Conservation (phyloP, 2,113 vertebrate species). For the Trinectes maculatus region DNA sequence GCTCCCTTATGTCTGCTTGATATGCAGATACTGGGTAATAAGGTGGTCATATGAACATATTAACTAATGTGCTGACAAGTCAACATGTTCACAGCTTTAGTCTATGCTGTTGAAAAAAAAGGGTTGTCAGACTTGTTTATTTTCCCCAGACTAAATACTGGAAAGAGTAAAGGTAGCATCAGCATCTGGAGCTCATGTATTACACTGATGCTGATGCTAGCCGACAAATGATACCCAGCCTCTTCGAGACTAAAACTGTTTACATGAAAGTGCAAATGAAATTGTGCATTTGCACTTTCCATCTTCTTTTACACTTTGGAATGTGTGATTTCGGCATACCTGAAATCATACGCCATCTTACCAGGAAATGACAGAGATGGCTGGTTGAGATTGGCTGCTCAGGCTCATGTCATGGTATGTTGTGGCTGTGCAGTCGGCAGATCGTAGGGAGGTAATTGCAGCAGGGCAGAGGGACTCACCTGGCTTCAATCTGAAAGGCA, state of each 20-base stretch:
- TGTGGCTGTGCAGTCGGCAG: conserved; percentile 69
- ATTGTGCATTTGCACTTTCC: conserved; percentile 1
- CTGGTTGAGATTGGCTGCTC: conserved; percentile 72
- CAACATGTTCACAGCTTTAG: no score
- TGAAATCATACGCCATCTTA: conserved; percentile 74
- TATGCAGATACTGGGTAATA: no score
- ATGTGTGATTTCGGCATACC: conserved; percentile 74
- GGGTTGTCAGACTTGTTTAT: neutral
- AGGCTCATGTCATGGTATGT: conserved; percentile 72
- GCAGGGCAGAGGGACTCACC: conserved; percentile 48
- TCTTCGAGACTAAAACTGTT: neutral
- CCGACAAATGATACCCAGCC: neutral
- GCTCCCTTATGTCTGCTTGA: no score
- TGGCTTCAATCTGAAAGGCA: conserved; percentile 69
- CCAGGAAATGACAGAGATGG: conserved; percentile 80
- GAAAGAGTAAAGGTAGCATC: no score
- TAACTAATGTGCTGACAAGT: no score
- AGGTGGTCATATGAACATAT: no score
- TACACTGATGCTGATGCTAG: neutral
- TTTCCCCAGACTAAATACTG: neutral
- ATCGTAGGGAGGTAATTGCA: conserved; percentile 51
- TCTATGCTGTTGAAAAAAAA: neutral
- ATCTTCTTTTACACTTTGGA: conserved; percentile 33
- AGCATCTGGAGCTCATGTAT: no score
- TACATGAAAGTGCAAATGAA: neutral